Base-by-base conservation (phyloP, 2,113 vertebrate species). In the Guaruba guarouba region DNA sequence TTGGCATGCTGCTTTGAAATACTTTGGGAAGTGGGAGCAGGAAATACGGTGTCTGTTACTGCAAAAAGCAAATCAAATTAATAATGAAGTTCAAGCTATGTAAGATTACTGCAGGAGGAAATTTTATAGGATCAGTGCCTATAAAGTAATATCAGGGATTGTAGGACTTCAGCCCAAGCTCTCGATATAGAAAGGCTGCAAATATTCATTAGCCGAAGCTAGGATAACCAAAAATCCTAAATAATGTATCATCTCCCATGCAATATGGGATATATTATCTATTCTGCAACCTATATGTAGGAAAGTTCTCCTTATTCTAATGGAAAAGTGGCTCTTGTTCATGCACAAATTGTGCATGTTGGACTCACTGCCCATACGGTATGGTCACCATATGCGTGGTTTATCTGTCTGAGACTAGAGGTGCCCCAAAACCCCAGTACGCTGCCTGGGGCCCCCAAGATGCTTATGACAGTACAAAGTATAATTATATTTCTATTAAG, bases 331-430 rank as follows among this genome's bases (percentile, higher is more conserved):
- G 17, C 63, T 44, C 0, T 52, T 81, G 67, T 43, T 88, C 49
- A 23, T 22, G 64, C 35, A 44, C 4, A 54, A 14, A 44, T 14
- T 24, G 6, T 5, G 1, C 2, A 2, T 6, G 14, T 28, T 68
- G 35, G 78, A 35, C 66, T 70, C 6, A 18, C 31, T 76, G 16
- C 64, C 35, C n/a, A 9, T 51, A 14, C 25, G 18, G 6, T 9
- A 9, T 0, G 61, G 48, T 70, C 57, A 46, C 29, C 2, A 0
- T 7, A 17, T 37, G 9, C 11, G 0, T 33, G 44, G 67, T 7
- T 74, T 41, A 57, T 57, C 44, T 52, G 33, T 35, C 52, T 64
- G 69, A 64, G 41, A 19, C 22, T 62, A 2, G 9, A 22, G 69
- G 23, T 84, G 28, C 6, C n/a, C 7, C 43, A 7, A 22, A 57